These are phyloP conservation scores for Burhinus oedicnemus DNA, from an alignment of 2,113 vertebrate species.

Conservation along the genomic window DNA sequence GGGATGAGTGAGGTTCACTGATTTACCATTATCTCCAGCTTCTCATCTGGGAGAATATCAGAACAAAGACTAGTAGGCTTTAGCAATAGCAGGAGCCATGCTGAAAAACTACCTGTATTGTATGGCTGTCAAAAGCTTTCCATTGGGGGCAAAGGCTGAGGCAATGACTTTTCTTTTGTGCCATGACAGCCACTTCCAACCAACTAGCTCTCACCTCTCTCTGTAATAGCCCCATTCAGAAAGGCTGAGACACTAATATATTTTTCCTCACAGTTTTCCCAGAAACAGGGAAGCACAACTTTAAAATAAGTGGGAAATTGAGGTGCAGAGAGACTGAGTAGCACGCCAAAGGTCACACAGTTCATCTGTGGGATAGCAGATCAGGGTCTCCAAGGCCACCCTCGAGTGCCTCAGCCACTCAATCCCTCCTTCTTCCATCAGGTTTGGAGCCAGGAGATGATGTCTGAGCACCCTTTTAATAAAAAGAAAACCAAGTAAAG, in stretches of 20 bases:
- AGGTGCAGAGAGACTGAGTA: background rate
- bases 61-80: background rate
- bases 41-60: background rate
- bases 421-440: background rate
- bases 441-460: background rate
- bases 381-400: background rate
- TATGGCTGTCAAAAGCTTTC: background rate
- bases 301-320: background rate
- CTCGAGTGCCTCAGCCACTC: background rate
- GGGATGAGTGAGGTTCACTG: background rate
- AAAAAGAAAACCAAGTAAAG: background rate
- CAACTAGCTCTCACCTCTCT: background rate
- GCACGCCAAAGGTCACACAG: background rate
- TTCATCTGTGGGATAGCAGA: background rate
- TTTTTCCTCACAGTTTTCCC: background rate
- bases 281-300: background rate
- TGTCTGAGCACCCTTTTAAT: background rate
- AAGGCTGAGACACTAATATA: background rate
- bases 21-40: background rate
- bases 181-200: background rate
- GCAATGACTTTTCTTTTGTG: background rate
- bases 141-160: rapidly evolving
- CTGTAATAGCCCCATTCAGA: background rate
- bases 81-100: background rate
- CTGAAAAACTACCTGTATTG: background rate